These are phyloP conservation scores for Vultur gryphus DNA, from an alignment of 2,797 vertebrate species.

Conservation along the genomic window DNA sequence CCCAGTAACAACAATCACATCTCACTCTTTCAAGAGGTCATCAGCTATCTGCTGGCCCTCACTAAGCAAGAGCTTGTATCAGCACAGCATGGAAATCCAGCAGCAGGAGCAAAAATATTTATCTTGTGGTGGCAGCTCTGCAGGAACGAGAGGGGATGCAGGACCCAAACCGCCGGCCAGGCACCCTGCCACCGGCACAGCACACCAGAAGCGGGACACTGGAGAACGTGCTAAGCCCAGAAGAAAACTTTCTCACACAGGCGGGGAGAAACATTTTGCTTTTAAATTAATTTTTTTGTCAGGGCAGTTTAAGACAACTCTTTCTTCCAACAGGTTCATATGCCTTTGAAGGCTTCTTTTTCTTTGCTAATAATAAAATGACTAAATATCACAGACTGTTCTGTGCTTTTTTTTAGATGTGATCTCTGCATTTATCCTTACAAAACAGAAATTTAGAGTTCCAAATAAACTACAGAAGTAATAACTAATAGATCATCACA, in stretches of 20 bases:
- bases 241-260: neutral
- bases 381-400: neutral
- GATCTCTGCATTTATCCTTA: neutral
- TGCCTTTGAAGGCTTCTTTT: neutral
- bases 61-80: neutral
- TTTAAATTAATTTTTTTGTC: neutral
- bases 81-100: neutral
- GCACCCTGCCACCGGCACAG: neutral
- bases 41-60: neutral
- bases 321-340: neutral
- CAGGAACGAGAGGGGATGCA: neutral
- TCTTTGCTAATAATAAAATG: neutral
- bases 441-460: neutral
- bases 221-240: neutral
- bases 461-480: neutral
- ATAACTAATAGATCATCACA: neutral
- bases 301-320: neutral
- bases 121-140: neutral
- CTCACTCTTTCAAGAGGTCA: neutral
- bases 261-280: neutral
- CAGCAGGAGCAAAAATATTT: neutral
- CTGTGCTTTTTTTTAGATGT: neutral
- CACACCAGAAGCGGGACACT: neutral
- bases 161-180: neutral
- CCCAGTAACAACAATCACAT: neutral